Conservation (phyloP, 2,888 invertebrate genomes). For the Apodemia hepburni region DNA sequence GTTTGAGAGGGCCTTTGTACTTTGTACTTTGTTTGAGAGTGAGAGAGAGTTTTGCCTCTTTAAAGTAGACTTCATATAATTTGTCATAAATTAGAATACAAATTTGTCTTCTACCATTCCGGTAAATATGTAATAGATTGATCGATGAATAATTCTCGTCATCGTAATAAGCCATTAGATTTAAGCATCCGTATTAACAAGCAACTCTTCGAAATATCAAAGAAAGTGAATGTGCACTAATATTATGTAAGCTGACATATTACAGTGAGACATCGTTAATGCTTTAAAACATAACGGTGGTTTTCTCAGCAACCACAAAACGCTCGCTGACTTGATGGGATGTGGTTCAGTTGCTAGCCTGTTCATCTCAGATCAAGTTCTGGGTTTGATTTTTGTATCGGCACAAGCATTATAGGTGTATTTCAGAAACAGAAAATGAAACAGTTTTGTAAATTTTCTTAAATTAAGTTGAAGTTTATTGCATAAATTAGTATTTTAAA, state of each 20-base stretch:
- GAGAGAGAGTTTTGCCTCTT: no score
- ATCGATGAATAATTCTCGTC: not conserved
- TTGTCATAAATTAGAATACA: not conserved
- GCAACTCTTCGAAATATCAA: conserved; percentile 11
- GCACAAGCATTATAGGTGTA: not conserved
- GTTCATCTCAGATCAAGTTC: not conserved
- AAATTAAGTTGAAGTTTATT: not conserved
- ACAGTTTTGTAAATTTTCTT: not conserved
- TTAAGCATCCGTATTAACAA: conserved; percentile 1
- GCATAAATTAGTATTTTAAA: no score
- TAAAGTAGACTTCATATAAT: not conserved
- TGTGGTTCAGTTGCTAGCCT: not conserved
- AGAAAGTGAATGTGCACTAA: conserved; percentile 29
- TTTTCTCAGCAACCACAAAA: not conserved
- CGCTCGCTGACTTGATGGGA: not conserved
- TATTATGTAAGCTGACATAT: conserved; percentile 27
- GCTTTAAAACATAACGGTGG: not conserved
- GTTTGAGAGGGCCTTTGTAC: no score
- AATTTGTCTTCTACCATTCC: not conserved
- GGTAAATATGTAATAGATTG: conserved; percentile 2
- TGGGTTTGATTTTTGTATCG: not conserved
- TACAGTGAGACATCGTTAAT: not conserved
- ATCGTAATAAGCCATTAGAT: conserved; percentile 6
- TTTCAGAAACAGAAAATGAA: not conserved
- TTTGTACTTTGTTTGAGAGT: no score